Conservation (phyloP, 1,140 invertebrate species). For the Microplitis demolitor region DNA sequence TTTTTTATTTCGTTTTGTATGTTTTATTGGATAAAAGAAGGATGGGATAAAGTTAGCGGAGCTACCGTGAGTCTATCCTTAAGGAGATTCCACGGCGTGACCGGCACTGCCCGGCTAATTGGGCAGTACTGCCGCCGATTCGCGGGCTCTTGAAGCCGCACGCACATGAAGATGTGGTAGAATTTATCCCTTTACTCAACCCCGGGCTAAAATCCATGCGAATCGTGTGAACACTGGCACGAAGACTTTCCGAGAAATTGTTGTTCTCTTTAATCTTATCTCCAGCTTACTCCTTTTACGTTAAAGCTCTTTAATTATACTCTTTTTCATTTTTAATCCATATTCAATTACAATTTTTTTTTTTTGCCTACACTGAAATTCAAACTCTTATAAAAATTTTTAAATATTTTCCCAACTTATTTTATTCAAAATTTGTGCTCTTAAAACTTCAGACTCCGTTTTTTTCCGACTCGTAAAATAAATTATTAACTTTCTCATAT, state of each 20-base stretch:
- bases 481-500: not conserved
- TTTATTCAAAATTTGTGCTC: no score
- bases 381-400: not conserved
- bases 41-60: conserved; percentile 19
- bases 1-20: not conserved
- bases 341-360: not conserved
- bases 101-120: conserved; percentile 35
- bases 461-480: not conserved
- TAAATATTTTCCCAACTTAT: no score
- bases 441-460: no score
- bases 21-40: conserved; percentile 19
- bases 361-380: not conserved
- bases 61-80: conserved; percentile 30
- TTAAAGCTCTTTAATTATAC: not conserved
- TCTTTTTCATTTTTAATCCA: not conserved
- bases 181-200: not conserved
- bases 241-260: conserved; percentile 24
- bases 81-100: conserved; percentile 33
- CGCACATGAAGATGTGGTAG: conserved; percentile 24
- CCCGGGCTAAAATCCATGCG: conserved; percentile 27
- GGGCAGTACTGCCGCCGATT: conserved; percentile 23
- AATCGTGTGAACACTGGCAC: conserved; percentile 30
- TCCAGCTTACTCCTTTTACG: not conserved
- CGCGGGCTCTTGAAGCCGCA: conserved; percentile 21
- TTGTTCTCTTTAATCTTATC: not conserved